Base-by-base conservation (phyloP, 2,113 vertebrate species). In the Hippocampus zosterae region DNA sequence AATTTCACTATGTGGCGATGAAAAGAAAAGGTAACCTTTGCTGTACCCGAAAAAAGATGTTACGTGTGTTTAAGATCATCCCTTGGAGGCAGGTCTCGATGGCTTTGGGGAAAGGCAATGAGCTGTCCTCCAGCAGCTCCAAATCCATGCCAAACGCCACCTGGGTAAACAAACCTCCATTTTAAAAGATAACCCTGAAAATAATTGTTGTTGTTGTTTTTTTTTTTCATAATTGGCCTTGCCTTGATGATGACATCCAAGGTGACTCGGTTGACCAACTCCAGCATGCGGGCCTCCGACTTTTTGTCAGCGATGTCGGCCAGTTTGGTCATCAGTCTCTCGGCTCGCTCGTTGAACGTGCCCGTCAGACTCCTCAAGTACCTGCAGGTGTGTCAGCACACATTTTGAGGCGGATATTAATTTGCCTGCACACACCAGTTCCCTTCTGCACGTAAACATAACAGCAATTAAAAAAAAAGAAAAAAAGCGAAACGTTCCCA, bases 121-220 rank as follows among this genome's bases (percentile, higher is more conserved):
- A 37, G 19, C 11, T 15, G 33, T 40, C n/a, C 48, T 68, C 52
- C 67, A 56, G 48, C 5, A 23, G 33, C 29, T 68, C 67, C 1
- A 68, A 23, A n/a, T 68, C 67, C 33, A 68, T 25, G 50, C 67
- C 67, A 8, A 68, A 68, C 1, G 67, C 67, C 21, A 68, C 67
- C 67, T 68, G 27, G 41, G 25, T 5, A 16, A 2, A 41, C 3
- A 56, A 55, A 68, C 6, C 19, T 21, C 11, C 0, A 1, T 21
- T 25, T 46, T 3, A 11, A 19, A 13, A 10, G 5, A n/a, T 8
- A 23, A 55, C 48, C 27, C 7, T 56, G 3, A 56, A 63, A 19
- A 3, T 11, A 23, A 25, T 23, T 11, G 8, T 56, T 25, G 12
- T 13, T 5, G 10, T 27, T 3, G 0, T 25, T 33, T 33, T 33